Base-by-base conservation (phyloP, 2,888 invertebrate species). In the Caenorhabditis afra region DNA sequence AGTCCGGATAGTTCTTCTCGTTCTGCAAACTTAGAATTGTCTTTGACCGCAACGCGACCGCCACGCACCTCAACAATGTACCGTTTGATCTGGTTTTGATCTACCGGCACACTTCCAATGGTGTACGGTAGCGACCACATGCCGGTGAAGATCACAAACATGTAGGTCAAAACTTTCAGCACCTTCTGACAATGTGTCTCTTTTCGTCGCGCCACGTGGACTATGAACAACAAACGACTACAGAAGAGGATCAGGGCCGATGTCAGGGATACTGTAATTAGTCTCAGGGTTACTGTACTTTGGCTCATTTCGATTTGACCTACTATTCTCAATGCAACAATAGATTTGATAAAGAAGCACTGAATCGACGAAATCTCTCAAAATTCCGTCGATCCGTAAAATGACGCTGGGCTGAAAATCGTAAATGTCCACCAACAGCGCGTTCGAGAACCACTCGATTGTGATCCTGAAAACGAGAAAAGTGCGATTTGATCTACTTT, bases 171-270 rank as follows among this genome's bases (percentile, higher is more conserved):
- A 1, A 41, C 8, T 35, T 75, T 67, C 16, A 29, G 16, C 3
- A 35, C 8, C 0, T 39, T 16, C 14, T 61, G 45, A 2, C 11
- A 10, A 23, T 2, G 5, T 0, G 66, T 49, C 29, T 37, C 3
- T 12, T 49, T 14, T 14, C 45, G 41, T 1, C 61, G 55, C 44
- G 61, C 67, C 53, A 75, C 55, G 37, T 75, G 61, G 41, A 49
- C 35, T 7, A 75, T 75, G 29, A 75, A 47, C 14, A 75, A 29
- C 8, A 75, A 22, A 0, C 75, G 67, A 20, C 62, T 75, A n/a
- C 47, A 55, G 18, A 67, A 75, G 0, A 75, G 45, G 11, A 75
- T 18, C 14, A 75, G 62, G 0, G 67, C 66, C 16, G 75, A 75
- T 23, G 61, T 62, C 12, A 55, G 29, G 29, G 75, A 37, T 10